Percentiles rank a stretch among this genome's conserved stretches.
phyloP scores from a whole-genome alignment of 1,140 invertebrate species.

The Archivesica marissinica region DNA sequence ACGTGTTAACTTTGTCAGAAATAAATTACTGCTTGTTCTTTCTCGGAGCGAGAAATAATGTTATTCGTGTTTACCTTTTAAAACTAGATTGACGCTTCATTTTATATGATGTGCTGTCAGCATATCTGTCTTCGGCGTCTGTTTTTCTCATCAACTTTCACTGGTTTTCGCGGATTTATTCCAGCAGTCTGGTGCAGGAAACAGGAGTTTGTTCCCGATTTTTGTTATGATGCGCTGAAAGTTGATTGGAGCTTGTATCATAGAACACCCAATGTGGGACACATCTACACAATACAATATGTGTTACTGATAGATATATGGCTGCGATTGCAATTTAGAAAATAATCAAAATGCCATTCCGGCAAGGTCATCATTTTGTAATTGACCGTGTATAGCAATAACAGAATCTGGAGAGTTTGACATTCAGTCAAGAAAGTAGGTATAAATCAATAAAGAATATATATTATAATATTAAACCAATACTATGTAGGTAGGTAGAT shows the following conservation, averaged over 20 bases:
- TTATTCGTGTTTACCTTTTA: slow-evolving; percentile 45
- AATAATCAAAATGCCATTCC: slow-evolving; percentile 47
- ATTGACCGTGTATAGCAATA: slow-evolving; percentile 6
- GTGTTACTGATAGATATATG: slow-evolving; percentile 16
- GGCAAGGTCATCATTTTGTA: not conserved
- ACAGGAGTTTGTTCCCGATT: not conserved
- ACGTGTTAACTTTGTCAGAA: slow-evolving; percentile 36
- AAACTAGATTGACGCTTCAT: slow-evolving; percentile 47
- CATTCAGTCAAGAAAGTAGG: not conserved
- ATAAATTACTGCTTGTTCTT: slow-evolving; percentile 45
- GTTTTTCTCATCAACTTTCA: slow-evolving; percentile 36
- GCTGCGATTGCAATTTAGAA: slow-evolving; percentile 24
- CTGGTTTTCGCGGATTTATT: slow-evolving; percentile 38
- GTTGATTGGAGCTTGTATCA: slow-evolving; percentile 20
- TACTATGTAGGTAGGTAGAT: too few species aligned
- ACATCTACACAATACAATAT: slow-evolving; percentile 27
- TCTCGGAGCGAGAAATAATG: slow-evolving; percentile 29
- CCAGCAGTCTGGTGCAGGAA: not conserved
- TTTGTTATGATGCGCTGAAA: slow-evolving; percentile 45
- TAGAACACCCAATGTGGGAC: slow-evolving; percentile 43
- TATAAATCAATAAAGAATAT: too few species aligned
- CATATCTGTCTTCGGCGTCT: not conserved
- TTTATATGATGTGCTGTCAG: slow-evolving; percentile 11
- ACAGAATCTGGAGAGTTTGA: not conserved
- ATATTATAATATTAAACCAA: too few species aligned